A percentile compares a stretch with the other conserved stretches of the same genome.
Conservation (phyloP, 2,797 vertebrate genomes). For the Euthynnus affinis region DNA sequence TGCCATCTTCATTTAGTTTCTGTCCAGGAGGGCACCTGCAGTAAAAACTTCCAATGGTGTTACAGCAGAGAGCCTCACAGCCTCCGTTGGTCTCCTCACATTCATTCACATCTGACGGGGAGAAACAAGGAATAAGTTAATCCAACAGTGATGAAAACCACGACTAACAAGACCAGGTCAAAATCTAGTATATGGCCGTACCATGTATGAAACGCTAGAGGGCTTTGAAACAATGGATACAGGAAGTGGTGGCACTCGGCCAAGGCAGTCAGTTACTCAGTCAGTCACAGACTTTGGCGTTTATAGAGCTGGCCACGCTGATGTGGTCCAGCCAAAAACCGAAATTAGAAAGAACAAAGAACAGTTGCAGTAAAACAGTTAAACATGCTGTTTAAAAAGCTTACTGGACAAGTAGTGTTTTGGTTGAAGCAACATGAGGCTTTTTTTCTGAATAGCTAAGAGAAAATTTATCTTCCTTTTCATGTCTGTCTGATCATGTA, state of each 20-base stretch:
- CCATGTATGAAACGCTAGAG: no score
- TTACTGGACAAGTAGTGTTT: conserved; percentile 5
- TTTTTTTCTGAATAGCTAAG: conserved; percentile 5
- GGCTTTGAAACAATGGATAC: no score
- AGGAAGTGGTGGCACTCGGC: no score
- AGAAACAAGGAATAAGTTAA: conserved; percentile 30
- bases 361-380: background rate
- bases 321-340: background rate
- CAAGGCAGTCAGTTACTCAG: no score
- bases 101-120: conserved; percentile 86
- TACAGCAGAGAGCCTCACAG: conserved; percentile 87
- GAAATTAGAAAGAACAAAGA: background rate
- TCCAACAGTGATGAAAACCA: background rate
- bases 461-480: conserved; percentile 34
- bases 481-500: conserved; percentile 40
- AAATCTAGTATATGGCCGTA: no score
- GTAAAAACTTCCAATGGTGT: conserved; percentile 92
- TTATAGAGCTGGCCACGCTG: no score
- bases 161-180: background rate
- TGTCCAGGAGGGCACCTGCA: conserved; percentile 86
- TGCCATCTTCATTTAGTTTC: conserved; percentile 84
- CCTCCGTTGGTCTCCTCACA: conserved; percentile 86
- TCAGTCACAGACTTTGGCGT: no score
- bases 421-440: conserved; percentile 9
- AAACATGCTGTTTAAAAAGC: conserved; percentile 13